Base-by-base conservation (phyloP, 64 coral and sea anemone genomes). In the Porites lutea region DNA sequence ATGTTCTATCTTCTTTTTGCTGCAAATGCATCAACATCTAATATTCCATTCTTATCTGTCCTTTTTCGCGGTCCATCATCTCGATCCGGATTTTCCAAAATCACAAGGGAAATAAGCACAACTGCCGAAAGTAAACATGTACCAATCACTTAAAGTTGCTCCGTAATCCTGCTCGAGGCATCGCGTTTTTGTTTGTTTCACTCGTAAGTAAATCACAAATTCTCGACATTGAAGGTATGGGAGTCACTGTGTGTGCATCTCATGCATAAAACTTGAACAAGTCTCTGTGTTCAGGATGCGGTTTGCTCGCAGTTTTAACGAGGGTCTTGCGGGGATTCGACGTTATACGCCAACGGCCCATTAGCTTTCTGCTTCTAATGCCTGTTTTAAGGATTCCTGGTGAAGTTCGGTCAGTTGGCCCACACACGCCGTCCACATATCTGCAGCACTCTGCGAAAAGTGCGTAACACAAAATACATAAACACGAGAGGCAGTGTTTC, bases 401-500 rank as follows among this genome's bases (percentile, higher is more conserved):
- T 83, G 81, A 12, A 67, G 61, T 51, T 83, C 81, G 7, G 61
- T 67, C 8, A 83, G 62, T 83, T 83, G 81, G 20, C 81, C 81
- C 16, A 67, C 45, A 67, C 81, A 83, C 12, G 62, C 81, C 45
- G 61, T 83, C 81, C 81, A 83, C 81, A 68, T 83, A 65, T 83
- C 81, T 18, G 45, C 81, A 21, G 81, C 81, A 65, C 7, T 83
- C 81, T 83, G n/a, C 8, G 3, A 64, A 69, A 51, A 51, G 19
- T 47, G 65, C 7, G 44, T 6, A 60, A 60, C 1, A 21, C 11
- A 57, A 57, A 16, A 6, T 20, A 74, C 11, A 79, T 57, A 8
- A 59, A 21, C 21, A 37, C 27, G 27, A 37, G 27, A 37, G 27
- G 27, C 27, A 37, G 27, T 37, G 27, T 37, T 37, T 37, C 27